Percentiles rank a stretch among this genome's conserved stretches.
These are phyloP conservation scores for Clarias pachynema DNA, from an alignment of 2,797 vertebrate species.

Conservation along the genomic window DNA sequence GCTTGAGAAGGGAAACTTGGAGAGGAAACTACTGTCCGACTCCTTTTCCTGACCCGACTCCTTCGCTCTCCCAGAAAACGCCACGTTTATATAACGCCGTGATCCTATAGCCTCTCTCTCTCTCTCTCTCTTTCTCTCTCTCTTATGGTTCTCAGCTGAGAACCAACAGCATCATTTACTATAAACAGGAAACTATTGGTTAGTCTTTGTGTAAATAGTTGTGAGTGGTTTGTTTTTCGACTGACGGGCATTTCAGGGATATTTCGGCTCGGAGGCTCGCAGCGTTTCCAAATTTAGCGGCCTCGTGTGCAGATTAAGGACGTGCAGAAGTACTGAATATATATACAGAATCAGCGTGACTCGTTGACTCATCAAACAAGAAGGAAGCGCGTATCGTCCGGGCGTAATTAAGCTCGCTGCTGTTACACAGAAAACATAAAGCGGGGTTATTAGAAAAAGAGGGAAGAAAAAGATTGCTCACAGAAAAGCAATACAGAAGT, in stretches of 20 bases:
- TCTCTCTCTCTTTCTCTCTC: too few relatives aligned
- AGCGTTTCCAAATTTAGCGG: background rate
- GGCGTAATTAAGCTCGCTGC: background rate
- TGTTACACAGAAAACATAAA: too few relatives aligned
- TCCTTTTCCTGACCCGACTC: constrained; percentile 71
- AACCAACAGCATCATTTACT: constrained; percentile 1
- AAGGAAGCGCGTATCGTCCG: constrained; percentile 6
- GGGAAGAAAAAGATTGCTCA: background rate
- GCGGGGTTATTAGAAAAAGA: background rate
- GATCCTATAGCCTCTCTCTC: constrained; percentile 68
- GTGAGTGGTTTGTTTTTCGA: constrained; percentile 15
- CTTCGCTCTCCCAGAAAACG: constrained; percentile 69
- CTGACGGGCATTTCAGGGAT: constrained; percentile 7
- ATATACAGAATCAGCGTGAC: background rate
- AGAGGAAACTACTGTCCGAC: constrained; percentile 64
- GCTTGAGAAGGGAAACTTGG: constrained; percentile 47
- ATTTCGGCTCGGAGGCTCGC: background rate
- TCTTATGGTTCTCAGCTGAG: constrained; percentile 11
- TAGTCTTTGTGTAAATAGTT: background rate
- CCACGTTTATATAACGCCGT: constrained; percentile 72
- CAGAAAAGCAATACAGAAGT: background rate
- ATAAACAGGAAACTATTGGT: constrained; percentile 30
- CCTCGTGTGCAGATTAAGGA: background rate
- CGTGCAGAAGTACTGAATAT: background rate
- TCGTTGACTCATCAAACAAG: background rate